phyloP scores from a whole-genome alignment of 2,797 vertebrate genomes.

The Halcyon smyrnensis region DNA sequence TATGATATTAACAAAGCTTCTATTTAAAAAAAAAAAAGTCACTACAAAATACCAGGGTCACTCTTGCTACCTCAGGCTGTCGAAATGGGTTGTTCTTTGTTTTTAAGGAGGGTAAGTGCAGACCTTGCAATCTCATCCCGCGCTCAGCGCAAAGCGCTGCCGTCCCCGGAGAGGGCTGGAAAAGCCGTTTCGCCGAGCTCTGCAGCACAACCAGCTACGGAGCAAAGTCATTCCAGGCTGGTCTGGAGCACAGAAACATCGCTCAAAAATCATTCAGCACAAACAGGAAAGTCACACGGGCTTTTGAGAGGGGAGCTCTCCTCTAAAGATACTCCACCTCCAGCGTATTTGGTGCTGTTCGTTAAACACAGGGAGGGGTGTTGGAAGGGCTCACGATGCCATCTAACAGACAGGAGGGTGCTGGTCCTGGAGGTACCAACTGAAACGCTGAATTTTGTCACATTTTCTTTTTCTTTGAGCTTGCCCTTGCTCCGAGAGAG shows the following conservation, averaged over 20 bases:
- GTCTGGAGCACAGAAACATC: neutral
- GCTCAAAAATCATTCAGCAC: neutral
- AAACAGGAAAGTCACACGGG: neutral
- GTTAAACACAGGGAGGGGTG: neutral
- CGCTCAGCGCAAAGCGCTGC: neutral
- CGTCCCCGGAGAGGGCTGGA: neutral
- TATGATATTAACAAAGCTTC: neutral
- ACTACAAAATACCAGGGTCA: neutral
- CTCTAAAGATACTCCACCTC: neutral
- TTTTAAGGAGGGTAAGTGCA: constrained; percentile 2
- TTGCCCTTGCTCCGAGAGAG: neutral
- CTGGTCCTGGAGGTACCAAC: neutral
- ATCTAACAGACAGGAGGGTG: neutral
- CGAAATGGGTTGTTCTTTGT: neutral
- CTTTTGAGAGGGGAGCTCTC: neutral
- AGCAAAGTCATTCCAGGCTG: neutral
- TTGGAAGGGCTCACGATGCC: neutral
- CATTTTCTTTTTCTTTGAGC: neutral
- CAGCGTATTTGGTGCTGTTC: neutral
- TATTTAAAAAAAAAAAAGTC: neutral
- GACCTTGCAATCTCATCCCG: constrained; percentile 10
- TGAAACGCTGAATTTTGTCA: neutral
- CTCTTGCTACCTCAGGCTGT: neutral
- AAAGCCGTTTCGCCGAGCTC: neutral
- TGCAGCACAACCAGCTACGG: neutral